phyloP scores from a whole-genome alignment of 2,888 invertebrate species.

The Scaptomyza cyrtandrae region DNA sequence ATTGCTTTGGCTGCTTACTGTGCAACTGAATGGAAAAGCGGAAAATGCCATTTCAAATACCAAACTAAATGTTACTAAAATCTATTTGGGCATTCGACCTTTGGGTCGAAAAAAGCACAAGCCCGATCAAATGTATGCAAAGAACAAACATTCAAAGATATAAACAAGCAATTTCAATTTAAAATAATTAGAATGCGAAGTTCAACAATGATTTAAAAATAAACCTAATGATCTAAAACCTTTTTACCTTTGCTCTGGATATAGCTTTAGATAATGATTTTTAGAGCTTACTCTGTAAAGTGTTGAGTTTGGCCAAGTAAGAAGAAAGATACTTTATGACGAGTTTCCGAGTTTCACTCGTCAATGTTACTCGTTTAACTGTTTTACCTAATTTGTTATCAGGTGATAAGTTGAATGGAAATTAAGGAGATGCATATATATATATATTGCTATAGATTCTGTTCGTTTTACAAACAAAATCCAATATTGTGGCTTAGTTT shows the following conservation, averaged over 20 bases:
- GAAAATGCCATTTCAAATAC: slow-evolving; percentile 3
- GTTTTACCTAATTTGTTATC: too few species aligned
- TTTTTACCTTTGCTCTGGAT: not conserved
- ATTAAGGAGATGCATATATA: too few species aligned
- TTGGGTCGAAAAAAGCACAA: not conserved
- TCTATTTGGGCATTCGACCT: not conserved
- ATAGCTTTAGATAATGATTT: too few species aligned
- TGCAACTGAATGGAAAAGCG: not conserved
- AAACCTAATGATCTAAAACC: not conserved
- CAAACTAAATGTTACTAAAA: slow-evolving; percentile 4
- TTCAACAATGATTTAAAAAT: not conserved
- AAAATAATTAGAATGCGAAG: not conserved
- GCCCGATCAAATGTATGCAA: not conserved
- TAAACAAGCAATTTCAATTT: not conserved
- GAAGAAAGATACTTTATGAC: too few species aligned
- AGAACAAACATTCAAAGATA: not conserved
- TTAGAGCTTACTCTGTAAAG: too few species aligned
- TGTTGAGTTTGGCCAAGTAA: too few species aligned
- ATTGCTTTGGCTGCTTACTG: not conserved
- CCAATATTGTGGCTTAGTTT: not conserved
- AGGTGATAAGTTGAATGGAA: too few species aligned
- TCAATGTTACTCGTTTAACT: too few species aligned
- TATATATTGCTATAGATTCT: too few species aligned
- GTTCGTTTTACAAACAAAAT: too few species aligned
- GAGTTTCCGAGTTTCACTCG: too few species aligned